Evolutionary conservation across 2,888 invertebrate genomes (phyloP), one percentile per base, ranked within the genome.

Genomic region (Falcaria lacertinaria): DNA sequence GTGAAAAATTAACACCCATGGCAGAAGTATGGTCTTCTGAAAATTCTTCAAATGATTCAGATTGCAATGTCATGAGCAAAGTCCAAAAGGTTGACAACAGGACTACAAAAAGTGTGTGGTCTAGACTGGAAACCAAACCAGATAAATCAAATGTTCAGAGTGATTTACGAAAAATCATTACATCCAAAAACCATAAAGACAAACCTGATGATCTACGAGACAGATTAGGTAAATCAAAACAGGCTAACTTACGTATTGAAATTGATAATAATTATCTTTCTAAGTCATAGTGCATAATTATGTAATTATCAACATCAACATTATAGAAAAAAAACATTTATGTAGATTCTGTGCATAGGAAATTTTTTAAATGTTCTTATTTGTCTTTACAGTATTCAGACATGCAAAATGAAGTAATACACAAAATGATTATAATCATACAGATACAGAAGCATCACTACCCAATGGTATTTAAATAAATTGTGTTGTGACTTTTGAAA

Each of bases 81-180:
- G 91, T 91, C 36, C 85, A 90, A 62, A 87, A 78, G 70, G 74
- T 88, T 8, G 69, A 60, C 34, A 72, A 75, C 63, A 55, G 57
- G 44, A 76, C 76, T 34, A 80, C 77, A 13, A 83, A 80, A 4
- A 90, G 83, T 63, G 91, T 92, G 4, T 92, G 92, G 92, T 86
- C 91, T 4, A 84, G 91, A 71, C 67, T 92, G 51, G 91, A 91
- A 52, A 67, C 48, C 41, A 74, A 69, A 54, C 57, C 64, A 25
- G 65, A 49, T 51, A 60, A 55, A 48, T 44, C 51, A 37, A 62
- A 45, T 52, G 50, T 56, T 37, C 63, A 67, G 45, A 82, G 62
- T 64, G 89, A 87, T 57, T 71, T 88, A 50, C 61, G 89, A 41
- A 73, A 81, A 57, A 74, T 78, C 43, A 59, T 87, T 32, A 84